Percentiles rank a stretch among this genome's conserved stretches.
Evolutionary conservation across 2,888 invertebrate species (phyloP).

Genomic region (Acronicta alni): DNA sequence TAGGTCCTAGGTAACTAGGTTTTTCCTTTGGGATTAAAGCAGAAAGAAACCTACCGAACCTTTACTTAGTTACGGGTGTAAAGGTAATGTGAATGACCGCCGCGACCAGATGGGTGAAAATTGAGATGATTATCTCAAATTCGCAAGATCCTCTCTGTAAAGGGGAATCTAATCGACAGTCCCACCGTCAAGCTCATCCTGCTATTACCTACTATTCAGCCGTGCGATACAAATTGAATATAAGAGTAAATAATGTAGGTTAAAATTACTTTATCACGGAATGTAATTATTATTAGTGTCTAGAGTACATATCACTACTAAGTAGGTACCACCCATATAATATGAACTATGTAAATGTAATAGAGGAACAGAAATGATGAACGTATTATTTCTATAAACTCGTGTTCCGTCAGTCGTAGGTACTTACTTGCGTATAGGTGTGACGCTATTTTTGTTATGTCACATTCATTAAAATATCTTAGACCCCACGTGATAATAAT

Average conservation of each 20-base stretch:
- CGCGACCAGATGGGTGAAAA: slow-evolving; percentile 1
- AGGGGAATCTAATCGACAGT: background rate
- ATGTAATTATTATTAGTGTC: background rate
- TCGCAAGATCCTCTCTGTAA: slow-evolving; percentile 2
- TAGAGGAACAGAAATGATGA: too few relatives aligned
- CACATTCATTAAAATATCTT: slow-evolving; percentile 9
- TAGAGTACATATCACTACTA: too few relatives aligned
- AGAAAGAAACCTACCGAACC: background rate
- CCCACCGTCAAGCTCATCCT: slow-evolving; percentile 1
- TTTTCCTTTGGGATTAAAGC: too few relatives aligned
- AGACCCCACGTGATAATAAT: slow-evolving; percentile 41
- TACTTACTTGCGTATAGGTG: background rate
- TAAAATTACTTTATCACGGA: background rate
- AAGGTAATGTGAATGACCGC: background rate
- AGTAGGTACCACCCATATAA: too few relatives aligned
- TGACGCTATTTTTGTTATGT: slow-evolving; percentile 18
- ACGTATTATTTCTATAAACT: background rate
- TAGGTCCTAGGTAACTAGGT: too few relatives aligned
- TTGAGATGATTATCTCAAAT: background rate
- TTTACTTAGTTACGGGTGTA: background rate
- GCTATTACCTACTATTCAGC: background rate
- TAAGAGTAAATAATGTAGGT: background rate
- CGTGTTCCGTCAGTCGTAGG: background rate
- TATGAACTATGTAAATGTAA: too few relatives aligned
- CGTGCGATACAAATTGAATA: background rate